Base-by-base conservation (phyloP, 1,140 invertebrate species). In the Aphelinus atriplicis region DNA sequence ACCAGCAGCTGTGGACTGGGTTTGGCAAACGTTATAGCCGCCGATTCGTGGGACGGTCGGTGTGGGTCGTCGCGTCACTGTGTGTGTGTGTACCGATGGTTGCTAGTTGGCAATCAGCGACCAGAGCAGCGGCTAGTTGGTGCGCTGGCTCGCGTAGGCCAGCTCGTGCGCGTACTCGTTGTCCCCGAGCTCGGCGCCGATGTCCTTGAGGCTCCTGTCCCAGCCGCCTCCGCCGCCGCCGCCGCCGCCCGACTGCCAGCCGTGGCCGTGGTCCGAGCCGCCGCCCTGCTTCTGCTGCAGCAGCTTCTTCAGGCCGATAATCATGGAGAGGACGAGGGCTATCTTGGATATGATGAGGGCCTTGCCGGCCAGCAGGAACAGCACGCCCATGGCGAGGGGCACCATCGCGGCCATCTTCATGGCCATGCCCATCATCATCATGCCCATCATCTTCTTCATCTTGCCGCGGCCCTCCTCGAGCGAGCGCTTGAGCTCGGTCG, bases 371-470 rank as follows among this genome's bases (percentile, higher is more conserved):
- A 94, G 80, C 3, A 94, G 83, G 84, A 94, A 94, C 0, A 94
- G 88, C 1, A 91, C 92, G 55, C 92, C 93, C 80, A 94, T 93
- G 1, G 92, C 92, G 0, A 94, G 83, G 0, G 93, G 93, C 7
- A 94, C 89, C 88, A 94, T 86, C 1, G 92, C 92, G 0, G 91
- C 92, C 90, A 93, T 91, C 84, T 94, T 94, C 88, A 93, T 93
- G 0, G 91, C 92, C 72, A 93, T 90, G 0, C 92, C 93, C 92
- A 93, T 94, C 90, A 93, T 92, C 91, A 94, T 94, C 89, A 93
- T 93, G 43, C 92, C 90, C 91, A 94, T 94, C 93, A 94, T 94
- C 77, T 94, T 93, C 90, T 94, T 94, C 92, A 93, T 93, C 81
- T 93, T 94, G 2, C 92, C 92, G 75, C 92, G 90, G 78, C 92